phyloP scores from a whole-genome alignment of 2,888 invertebrate species.

The Diplolepis rosae region DNA sequence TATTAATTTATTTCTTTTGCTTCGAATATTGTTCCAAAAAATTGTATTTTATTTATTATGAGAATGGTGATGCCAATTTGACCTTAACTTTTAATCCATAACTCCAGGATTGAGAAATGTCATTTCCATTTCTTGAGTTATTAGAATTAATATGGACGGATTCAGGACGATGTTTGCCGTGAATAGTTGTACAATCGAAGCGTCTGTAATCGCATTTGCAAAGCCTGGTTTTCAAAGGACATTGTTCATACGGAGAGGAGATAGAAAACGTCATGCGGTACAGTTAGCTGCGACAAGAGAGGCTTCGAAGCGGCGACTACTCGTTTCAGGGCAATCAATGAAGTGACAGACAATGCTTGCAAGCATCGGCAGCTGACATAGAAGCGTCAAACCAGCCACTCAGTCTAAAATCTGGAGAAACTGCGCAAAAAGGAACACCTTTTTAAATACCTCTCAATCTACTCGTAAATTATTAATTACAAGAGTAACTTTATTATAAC shows the following conservation, averaged over 20 bases:
- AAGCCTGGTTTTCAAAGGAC: slow-evolving; percentile 7
- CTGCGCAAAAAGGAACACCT: neutral
- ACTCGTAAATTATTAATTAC: too few relatives aligned
- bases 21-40: too few relatives aligned
- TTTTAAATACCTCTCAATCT: neutral
- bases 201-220: slow-evolving; percentile 14
- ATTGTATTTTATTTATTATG: too few relatives aligned
- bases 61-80: too few relatives aligned
- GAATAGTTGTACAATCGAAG: slow-evolving; percentile 1
- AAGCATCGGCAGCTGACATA: slow-evolving; percentile 7
- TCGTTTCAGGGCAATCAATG: slow-evolving; percentile 19
- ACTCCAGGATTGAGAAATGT: neutral
- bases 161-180: slow-evolving; percentile 8
- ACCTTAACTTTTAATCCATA: neutral
- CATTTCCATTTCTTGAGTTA: neutral
- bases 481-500: too few relatives aligned
- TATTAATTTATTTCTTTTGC: too few relatives aligned
- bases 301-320: neutral
- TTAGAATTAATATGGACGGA: slow-evolving; percentile 8
- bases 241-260: slow-evolving; percentile 7
- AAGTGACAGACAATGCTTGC: neutral
- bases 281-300: slow-evolving; percentile 2
- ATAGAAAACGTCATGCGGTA: slow-evolving; percentile 2
- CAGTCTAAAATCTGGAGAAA: neutral
- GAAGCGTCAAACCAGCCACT: neutral